Conservation (phyloP, 1,140 invertebrate species). For the Achroia grisella region DNA sequence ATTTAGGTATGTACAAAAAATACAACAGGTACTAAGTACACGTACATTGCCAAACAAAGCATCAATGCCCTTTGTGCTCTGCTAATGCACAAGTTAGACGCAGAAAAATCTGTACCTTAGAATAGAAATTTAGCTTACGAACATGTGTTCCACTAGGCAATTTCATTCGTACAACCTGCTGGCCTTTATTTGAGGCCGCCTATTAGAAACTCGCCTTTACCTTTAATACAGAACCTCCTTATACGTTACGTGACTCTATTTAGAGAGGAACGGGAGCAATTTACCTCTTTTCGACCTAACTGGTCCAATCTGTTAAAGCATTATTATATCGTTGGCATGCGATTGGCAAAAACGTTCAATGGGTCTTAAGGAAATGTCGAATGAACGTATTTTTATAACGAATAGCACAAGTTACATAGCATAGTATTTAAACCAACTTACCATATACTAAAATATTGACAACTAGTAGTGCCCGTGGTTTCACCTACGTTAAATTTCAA, state of each 20-base stretch:
- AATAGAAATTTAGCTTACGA: slow-evolving; percentile 17
- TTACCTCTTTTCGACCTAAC: slow-evolving; percentile 33
- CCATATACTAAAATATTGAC: no score
- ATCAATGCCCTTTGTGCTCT: no score
- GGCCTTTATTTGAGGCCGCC: slow-evolving; percentile 29
- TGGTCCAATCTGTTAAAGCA: slow-evolving; percentile 36
- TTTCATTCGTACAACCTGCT: slow-evolving; percentile 11
- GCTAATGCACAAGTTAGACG: no score
- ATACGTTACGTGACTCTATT: slow-evolving; percentile 60
- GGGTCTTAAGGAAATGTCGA: background rate
- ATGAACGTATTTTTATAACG: no score
- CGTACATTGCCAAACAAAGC: no score
- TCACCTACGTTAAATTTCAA: no score
- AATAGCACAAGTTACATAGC: no score
- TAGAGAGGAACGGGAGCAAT: slow-evolving; percentile 34
- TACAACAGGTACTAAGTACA: no score
- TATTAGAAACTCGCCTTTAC: slow-evolving; percentile 35
- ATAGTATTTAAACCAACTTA: no score
- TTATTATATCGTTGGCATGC: slow-evolving; percentile 21
- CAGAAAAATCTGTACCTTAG: background rate
- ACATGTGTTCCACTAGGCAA: slow-evolving; percentile 15
- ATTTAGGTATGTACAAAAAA: no score
- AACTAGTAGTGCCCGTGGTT: no score
- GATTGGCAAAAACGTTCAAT: slow-evolving; percentile 7
- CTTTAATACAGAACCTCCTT: slow-evolving; percentile 39